These are phyloP conservation scores for Antechinus stuartii DNA, from an alignment of 2,113 vertebrate genomes.

Conservation along the genomic window DNA sequence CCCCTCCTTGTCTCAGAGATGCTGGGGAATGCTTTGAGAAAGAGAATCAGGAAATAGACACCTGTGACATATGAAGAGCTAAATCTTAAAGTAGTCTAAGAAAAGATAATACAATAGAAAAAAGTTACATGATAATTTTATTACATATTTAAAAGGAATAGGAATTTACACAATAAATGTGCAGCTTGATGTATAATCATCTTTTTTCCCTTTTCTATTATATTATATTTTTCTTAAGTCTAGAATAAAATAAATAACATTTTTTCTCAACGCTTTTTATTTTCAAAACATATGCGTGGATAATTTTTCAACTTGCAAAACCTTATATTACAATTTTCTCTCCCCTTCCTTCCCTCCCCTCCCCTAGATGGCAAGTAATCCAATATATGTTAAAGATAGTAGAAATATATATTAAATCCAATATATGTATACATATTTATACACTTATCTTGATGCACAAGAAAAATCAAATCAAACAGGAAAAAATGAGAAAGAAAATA, in stretches of 20 bases:
- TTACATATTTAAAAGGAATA: neutral
- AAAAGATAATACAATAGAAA: neutral
- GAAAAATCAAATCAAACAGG: too few species aligned
- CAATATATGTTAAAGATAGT: too few species aligned
- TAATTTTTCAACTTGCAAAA: too few species aligned
- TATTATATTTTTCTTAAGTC: neutral
- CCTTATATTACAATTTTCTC: too few species aligned
- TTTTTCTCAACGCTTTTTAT: neutral
- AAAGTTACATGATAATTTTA: neutral
- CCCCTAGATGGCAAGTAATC: too few species aligned
- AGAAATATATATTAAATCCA: too few species aligned
- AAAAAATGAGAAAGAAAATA: too few species aligned
- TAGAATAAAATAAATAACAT: neutral
- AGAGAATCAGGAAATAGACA: neutral
- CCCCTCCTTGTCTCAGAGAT: slow-evolving; percentile 16
- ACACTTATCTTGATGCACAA: too few species aligned
- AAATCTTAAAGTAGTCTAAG: neutral
- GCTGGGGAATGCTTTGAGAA: neutral
- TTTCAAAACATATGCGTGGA: too few species aligned
- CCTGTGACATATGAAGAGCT: neutral
- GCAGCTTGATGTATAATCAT: neutral
- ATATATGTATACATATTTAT: too few species aligned
- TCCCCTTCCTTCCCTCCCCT: too few species aligned
- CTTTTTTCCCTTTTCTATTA: neutral
- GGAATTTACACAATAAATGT: neutral